phyloP scores from a whole-genome alignment of 1,140 invertebrate genomes.

The Drosophila suzukii region DNA sequence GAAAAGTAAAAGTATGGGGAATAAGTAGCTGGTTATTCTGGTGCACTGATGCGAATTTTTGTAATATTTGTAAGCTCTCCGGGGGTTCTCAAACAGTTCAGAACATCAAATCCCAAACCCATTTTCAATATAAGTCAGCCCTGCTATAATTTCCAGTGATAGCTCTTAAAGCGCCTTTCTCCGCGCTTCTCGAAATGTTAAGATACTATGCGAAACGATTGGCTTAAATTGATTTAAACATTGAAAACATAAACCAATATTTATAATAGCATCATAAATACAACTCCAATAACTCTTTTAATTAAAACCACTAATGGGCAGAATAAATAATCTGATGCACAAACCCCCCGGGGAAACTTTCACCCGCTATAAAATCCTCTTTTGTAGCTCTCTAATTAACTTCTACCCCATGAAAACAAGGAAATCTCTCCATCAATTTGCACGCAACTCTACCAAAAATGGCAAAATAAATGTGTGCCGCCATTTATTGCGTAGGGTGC shows the following conservation, averaged over 20 bases:
- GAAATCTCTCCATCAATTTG: slow-evolving; percentile 38
- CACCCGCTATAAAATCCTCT: slow-evolving; percentile 19
- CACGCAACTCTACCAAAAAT: slow-evolving; percentile 43
- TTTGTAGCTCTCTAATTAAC: slow-evolving; percentile 32
- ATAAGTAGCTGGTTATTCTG: slow-evolving; percentile 15
- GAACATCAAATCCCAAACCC: not conserved
- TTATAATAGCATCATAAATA: not conserved
- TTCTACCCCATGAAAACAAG: slow-evolving; percentile 12
- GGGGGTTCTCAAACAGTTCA: not conserved
- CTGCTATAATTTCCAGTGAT: no score
- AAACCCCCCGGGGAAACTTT: slow-evolving; percentile 26
- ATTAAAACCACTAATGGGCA: slow-evolving; percentile 20
- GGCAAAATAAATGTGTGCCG: slow-evolving; percentile 25
- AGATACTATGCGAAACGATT: no score
- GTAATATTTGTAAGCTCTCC: not conserved
- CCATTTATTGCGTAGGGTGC: slow-evolving; percentile 42
- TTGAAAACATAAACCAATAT: not conserved
- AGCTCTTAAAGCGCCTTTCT: not conserved
- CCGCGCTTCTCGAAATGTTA: not conserved
- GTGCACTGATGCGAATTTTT: not conserved
- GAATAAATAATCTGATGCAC: slow-evolving; percentile 15
- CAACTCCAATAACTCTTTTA: not conserved
- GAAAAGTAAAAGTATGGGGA: slow-evolving; percentile 42
- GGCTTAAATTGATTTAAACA: not conserved
- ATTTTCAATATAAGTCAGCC: not conserved